Percentiles rank a stretch among this genome's conserved stretches.
Evolutionary conservation across 2,113 vertebrate genomes (phyloP).

Genomic region (Psephotus haematonotus): DNA sequence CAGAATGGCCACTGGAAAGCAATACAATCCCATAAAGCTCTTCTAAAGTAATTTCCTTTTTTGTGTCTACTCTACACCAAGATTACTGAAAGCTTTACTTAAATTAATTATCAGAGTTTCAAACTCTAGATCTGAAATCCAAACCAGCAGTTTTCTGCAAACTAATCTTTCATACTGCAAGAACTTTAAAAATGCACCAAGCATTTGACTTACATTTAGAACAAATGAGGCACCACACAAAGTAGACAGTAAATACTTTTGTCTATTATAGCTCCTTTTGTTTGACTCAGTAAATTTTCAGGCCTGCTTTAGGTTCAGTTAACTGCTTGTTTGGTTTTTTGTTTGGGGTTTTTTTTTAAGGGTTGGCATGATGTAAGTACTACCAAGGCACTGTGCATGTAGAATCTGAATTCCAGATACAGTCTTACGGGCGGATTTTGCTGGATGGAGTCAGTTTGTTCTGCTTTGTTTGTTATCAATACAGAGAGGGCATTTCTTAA

Average conservation of each 20-base stretch:
- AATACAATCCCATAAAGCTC: neutral
- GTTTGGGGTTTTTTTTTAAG: conserved; percentile 1
- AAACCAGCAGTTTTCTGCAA: neutral
- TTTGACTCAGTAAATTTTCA: neutral
- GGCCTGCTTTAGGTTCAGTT: neutral
- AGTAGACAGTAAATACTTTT: neutral
- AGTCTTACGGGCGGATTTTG: neutral
- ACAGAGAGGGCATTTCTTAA: neutral
- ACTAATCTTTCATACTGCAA: neutral
- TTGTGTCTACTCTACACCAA: neutral
- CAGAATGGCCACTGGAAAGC: neutral
- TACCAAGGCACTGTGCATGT: neutral
- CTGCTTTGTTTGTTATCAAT: neutral
- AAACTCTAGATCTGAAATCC: neutral
- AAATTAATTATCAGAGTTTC: neutral
- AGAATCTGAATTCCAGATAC: neutral
- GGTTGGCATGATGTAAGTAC: neutral
- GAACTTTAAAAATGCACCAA: neutral
- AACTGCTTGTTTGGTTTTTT: conserved; percentile 2
- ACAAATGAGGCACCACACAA: neutral
- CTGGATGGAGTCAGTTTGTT: neutral
- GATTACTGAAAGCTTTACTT: neutral
- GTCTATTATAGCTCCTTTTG: neutral
- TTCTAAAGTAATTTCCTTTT: neutral
- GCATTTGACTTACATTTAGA: conserved; percentile 10